phyloP scores from a whole-genome alignment of 2,888 invertebrate species.

The Ellobium chinense region DNA sequence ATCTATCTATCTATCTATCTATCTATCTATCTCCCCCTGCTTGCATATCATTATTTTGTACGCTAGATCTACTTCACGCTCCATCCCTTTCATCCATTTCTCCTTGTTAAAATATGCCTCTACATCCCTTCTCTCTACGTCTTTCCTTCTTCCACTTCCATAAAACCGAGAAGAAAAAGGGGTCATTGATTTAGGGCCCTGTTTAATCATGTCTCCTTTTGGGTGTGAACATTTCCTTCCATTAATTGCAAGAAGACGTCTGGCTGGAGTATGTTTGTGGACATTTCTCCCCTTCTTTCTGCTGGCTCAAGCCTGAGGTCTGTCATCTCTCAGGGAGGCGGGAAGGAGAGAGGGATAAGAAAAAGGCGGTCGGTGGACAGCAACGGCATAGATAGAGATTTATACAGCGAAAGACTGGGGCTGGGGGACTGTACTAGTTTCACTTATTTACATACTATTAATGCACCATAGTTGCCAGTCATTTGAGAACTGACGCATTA shows the following conservation, averaged over 20 bases:
- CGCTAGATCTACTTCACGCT: no score
- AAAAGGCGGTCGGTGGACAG: no score
- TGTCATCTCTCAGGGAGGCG: not conserved
- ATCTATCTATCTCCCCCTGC: no score
- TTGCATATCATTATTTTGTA: no score
- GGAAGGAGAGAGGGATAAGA: no score
- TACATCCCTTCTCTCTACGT: not conserved
- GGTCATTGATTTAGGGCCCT: conserved; percentile 7
- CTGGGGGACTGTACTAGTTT: no score
- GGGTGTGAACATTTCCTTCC: conserved; percentile 40
- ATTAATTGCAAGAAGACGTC: conserved; percentile 41
- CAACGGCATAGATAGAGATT: no score
- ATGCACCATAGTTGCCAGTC: no score
- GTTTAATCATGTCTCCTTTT: conserved; percentile 25
- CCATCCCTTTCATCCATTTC: not conserved
- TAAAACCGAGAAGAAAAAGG: not conserved
- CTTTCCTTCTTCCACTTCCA: not conserved
- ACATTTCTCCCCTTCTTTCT: not conserved
- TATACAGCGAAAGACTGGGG: no score
- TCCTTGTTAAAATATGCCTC: not conserved
- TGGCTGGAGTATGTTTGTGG: conserved; percentile 26
- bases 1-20: not conserved
- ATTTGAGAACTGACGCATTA: no score
- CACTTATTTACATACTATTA: no score
- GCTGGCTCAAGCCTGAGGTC: no score